Evolutionary conservation across 2,797 vertebrate genomes (phyloP).

Genomic region (Oreortyx pictus): DNA sequence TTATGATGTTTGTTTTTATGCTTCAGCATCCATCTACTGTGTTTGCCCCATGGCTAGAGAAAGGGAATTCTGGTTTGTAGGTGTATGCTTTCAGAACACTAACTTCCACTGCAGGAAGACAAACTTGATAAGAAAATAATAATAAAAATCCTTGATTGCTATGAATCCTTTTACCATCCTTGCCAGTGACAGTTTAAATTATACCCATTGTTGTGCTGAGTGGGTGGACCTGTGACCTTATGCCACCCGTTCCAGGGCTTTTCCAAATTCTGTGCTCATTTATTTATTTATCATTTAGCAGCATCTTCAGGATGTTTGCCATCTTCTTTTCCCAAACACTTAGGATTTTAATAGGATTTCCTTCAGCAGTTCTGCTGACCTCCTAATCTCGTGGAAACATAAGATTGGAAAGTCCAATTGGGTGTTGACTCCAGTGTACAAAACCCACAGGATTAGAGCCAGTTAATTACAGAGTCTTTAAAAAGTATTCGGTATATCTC

Average conservation of each 20-base stretch:
- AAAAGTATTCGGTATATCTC: not conserved
- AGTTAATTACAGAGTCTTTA: slow-evolving; percentile 35
- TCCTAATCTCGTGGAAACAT: not conserved
- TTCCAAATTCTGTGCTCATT: not conserved
- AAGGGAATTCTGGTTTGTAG: not conserved
- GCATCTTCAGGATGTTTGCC: not conserved
- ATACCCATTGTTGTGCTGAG: not conserved
- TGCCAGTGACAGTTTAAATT: slow-evolving; percentile 6
- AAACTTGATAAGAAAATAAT: not conserved
- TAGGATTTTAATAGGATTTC: slow-evolving; percentile 43
- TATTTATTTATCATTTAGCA: not conserved
- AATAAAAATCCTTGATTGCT: not conserved
- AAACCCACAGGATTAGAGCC: slow-evolving; percentile 33
- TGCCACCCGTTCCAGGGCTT: not conserved
- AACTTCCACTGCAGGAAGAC: not conserved
- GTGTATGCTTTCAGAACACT: not conserved
- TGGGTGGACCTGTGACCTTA: not conserved
- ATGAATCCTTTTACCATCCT: not conserved
- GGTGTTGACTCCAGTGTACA: slow-evolving; percentile 18
- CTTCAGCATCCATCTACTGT: not conserved
- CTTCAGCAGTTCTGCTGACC: slow-evolving; percentile 29
- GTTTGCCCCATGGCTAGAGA: not conserved
- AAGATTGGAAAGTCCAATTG: slow-evolving; percentile 38
- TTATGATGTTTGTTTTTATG: not conserved
- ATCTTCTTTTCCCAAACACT: not conserved